Base-by-base conservation (phyloP, 2,113 vertebrate genomes). In the Oplegnathus fasciatus region DNA sequence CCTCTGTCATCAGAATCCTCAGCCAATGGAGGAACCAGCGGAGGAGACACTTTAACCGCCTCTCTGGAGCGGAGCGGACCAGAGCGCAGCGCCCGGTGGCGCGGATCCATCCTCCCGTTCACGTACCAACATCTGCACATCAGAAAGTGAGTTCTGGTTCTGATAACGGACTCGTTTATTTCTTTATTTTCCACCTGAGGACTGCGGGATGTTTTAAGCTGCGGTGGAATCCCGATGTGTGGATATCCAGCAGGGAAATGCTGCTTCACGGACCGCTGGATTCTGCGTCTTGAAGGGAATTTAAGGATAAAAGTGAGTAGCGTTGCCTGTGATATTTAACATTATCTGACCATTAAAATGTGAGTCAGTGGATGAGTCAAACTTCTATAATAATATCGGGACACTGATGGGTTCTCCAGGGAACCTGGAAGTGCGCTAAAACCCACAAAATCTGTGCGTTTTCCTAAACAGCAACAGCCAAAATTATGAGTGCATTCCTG, bases 11-110 rank as follows among this genome's bases (percentile, higher is more conserved):
- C 83, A 75, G 8, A 86, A 64, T 82, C 67, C 26, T 80, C 84
- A 86, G 18, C 90, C 91, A 89, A 87, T 90, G 66, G 85, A 83
- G 72, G 30, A 68, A 71, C 32, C 88, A 67, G 75, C 34, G 66
- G 50, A 58, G 78, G 77, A 84, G 80, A 81, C 86, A 42, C 84
- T 88, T 88, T 70, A 64, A 37, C 48, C 44, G 69, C n/a, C 10
- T 50, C 88, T 85, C 67, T 67, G 26, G 87, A 65, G 87, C 84
- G 6, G 20, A 70, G 75, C 48, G 52, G 61, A 82, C 3, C 72
- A 86, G 64, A 78, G 82, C 84, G 48, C 80, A 66, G 82, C 52
- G 37, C 15, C 54, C 1, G 28, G 74, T 28, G 42, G 75, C 26
- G 32, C 34, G 17, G 9, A 52, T 17, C 78, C 65, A 54, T 18